Evolutionary conservation across 30 jellyfish, hydroid and myxozoan species (phyloP).

Genomic region (Mastigias papua): DNA sequence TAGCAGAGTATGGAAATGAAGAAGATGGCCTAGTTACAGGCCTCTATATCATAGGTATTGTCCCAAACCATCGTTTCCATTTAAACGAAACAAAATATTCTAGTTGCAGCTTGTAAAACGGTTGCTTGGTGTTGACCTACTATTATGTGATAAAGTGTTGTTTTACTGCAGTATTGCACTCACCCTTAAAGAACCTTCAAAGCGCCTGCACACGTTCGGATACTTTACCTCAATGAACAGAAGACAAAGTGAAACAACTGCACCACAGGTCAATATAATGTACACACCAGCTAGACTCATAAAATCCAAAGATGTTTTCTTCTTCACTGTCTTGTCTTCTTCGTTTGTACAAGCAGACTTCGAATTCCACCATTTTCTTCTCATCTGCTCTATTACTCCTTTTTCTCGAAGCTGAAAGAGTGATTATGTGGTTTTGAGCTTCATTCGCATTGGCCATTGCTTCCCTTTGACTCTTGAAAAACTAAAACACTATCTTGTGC

Average conservation of each 20-base stretch:
- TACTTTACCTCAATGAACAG: slow-evolving; percentile 67
- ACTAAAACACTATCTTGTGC: no score
- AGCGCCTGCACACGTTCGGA: slow-evolving; percentile 40
- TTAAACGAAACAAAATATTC: no score
- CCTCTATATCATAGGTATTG: no score
- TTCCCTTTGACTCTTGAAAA: no score
- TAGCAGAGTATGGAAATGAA: no score
- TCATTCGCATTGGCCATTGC: no score
- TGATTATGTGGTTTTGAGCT: no score
- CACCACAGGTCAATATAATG: slow-evolving; percentile 83
- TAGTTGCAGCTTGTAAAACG: no score
- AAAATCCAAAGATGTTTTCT: slow-evolving; percentile 71
- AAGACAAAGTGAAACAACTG: slow-evolving; percentile 50
- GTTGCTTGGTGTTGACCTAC: no score
- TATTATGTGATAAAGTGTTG: no score
- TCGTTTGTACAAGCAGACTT: slow-evolving; percentile 67
- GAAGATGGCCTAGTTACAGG: no score
- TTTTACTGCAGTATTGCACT: not conserved
- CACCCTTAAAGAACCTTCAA: slow-evolving; percentile 24
- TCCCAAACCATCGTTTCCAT: no score
- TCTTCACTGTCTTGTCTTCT: slow-evolving; percentile 37
- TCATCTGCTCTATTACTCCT: slow-evolving; percentile 81
- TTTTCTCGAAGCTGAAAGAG: slow-evolving; percentile 74
- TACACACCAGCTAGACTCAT: slow-evolving; percentile 89
- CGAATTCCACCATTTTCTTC: slow-evolving; percentile 90